Base-by-base conservation (phyloP, 2,113 vertebrate species). In the Hyperopisus bebe region DNA sequence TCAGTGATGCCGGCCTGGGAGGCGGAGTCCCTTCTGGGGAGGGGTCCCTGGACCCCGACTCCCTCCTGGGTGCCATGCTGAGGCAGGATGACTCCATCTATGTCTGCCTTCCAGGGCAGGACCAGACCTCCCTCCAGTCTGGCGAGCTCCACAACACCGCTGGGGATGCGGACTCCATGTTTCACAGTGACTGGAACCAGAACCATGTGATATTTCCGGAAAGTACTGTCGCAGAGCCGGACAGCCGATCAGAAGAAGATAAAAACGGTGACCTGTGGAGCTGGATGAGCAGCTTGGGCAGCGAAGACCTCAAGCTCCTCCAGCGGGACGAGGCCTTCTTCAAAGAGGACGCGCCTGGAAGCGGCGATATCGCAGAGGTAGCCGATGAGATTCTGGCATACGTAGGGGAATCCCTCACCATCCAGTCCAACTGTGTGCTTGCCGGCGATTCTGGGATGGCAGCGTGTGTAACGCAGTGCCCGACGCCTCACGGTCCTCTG, bases 21-120 rank as follows among this genome's bases (percentile, higher is more conserved):
- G 94, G 93, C 89, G 92, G 89, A 70, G 87, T 44, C 0, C 0
- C 21, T 0, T 91, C 91, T 44, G 94, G 92, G 92, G 95, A 70
- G 1, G 92, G 94, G 13, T 93, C 95, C 0, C n/a, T 95, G 50
- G 93, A 96, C 91, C 96, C 97, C 46, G 93, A 89, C 89, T 97
- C 97, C 0, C 90, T 97, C 31, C 82, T 97, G 17, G 94, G 93
- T 88, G 93, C 90, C 88, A 92, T 97, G 92, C 91, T 96, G 83
- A 96, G 94, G 88, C 97, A 98, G 91, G 96, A 97, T 1, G 95
- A 96, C 10, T 96, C 97, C 85, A 89, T 97, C 89, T 97, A 97
- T 90, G 94, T 95, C 66, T 96, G 90, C 50, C 93, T 94, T 88
- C 95, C 96, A 74, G 94, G 95, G 86, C 93, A 95, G 62, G 92